Evolutionary conservation across 2,888 invertebrate species (phyloP).

Genomic region (Machimus rusticus): DNA sequence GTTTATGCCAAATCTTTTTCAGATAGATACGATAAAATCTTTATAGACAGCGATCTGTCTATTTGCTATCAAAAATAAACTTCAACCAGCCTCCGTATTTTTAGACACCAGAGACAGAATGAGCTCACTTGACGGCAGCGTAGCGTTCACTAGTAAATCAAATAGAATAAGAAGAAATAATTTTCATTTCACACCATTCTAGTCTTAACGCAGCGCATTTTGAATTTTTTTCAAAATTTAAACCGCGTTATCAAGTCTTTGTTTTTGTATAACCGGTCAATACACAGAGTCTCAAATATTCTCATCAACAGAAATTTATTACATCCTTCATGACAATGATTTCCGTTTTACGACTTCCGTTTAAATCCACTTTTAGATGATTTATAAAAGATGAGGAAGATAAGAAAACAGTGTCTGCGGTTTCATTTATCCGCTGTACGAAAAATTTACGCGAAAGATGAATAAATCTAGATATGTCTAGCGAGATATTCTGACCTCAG

Average conservation of each 20-base stretch:
- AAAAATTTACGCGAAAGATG: no score
- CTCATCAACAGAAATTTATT: background rate
- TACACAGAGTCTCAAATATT: no score
- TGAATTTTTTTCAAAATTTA: background rate
- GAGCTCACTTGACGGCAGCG: background rate
- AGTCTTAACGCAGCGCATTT: background rate
- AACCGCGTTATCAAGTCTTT: background rate
- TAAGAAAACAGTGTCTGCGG: background rate
- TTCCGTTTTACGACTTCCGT: background rate
- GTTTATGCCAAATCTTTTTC: background rate
- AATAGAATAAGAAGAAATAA: background rate
- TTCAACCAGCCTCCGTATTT: background rate
- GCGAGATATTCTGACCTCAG: no score
- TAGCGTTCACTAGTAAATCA: background rate
- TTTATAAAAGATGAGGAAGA: background rate
- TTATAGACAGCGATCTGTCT: background rate
- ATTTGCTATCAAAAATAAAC: slow-evolving; percentile 18
- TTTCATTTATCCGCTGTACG: no score
- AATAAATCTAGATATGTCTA: no score
- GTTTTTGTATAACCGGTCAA: no score
- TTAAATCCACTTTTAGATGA: background rate
- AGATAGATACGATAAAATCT: background rate
- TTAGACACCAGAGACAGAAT: background rate
- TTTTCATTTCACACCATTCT: background rate
- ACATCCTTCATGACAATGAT: background rate